A percentile compares a stretch with the other conserved stretches of the same genome.
These are phyloP conservation scores for Eupsilia transversa DNA, from an alignment of 2,888 invertebrate genomes.

Conservation along the genomic window DNA sequence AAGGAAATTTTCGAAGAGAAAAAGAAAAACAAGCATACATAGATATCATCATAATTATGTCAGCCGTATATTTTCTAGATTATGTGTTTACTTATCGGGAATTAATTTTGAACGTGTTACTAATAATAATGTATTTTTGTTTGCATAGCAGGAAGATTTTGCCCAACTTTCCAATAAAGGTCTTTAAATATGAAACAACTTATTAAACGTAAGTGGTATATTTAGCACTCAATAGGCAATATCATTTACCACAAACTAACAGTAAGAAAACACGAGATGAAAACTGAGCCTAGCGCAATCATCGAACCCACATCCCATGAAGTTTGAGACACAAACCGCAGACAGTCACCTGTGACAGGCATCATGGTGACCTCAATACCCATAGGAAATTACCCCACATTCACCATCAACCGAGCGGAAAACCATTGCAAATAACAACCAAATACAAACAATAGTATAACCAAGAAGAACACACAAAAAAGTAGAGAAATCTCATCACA, in stretches of 20 bases:
- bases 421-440: constrained; percentile 55
- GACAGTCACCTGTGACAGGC: constrained; percentile 65
- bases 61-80: not conserved
- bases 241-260: constrained; percentile 41
- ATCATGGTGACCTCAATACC: constrained; percentile 63
- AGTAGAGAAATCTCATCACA: constrained; percentile 51
- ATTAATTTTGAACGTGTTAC: not conserved
- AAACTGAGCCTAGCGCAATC: constrained; percentile 63
- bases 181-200: not conserved
- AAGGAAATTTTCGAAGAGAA: not conserved
- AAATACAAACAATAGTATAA: constrained; percentile 73
- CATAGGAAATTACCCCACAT: constrained; percentile 68
- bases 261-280: constrained; percentile 62
- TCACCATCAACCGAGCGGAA: constrained; percentile 60
- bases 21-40: not conserved
- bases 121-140: not conserved
- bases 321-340: constrained; percentile 62
- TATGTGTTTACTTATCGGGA: not conserved
- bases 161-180: not conserved
- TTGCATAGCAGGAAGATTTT: too few relatives aligned
- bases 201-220: not conserved
- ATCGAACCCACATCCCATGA: constrained; percentile 64
- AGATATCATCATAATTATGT: not conserved
- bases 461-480: constrained; percentile 49
- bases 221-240: constrained; percentile 10